Conservation (phyloP, 2,888 invertebrate species). For the Nomada flava region DNA sequence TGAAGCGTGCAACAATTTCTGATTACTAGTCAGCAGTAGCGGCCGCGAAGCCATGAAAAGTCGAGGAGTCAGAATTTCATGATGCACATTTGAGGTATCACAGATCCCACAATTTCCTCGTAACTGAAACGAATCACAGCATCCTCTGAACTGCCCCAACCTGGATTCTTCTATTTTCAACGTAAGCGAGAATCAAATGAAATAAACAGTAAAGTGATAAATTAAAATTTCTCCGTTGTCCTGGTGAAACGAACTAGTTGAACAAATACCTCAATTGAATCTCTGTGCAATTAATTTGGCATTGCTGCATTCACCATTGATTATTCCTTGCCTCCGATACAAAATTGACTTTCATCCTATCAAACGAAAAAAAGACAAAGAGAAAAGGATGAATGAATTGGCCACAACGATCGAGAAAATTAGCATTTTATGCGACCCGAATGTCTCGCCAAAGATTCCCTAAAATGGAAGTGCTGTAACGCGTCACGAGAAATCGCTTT, state of each 20-base stretch:
- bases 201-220: background rate
- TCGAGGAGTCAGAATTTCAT: slow-evolving; percentile 10
- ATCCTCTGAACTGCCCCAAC: background rate
- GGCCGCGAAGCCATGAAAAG: slow-evolving; percentile 31
- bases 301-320: background rate
- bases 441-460: slow-evolving; percentile 9
- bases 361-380: background rate
- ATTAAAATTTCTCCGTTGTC: background rate
- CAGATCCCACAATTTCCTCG: slow-evolving; percentile 45
- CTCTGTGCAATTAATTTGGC: background rate
- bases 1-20: background rate
- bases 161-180: slow-evolving; percentile 1
- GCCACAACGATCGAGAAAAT: slow-evolving; percentile 5
- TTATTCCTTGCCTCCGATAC: background rate
- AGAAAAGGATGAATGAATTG: too few species aligned
- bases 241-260: slow-evolving; percentile 21
- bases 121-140: slow-evolving; percentile 28
- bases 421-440: slow-evolving; percentile 23
- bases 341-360: background rate
- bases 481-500: slow-evolving; percentile 43
- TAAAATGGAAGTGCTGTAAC: slow-evolving; percentile 45
- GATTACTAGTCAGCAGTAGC: slow-evolving; percentile 11
- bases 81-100: slow-evolving; percentile 48
- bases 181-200: slow-evolving; percentile 11
- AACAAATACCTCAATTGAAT: background rate